Conservation (phyloP, 1,140 invertebrate genomes). For the Eciton burchellii region DNA sequence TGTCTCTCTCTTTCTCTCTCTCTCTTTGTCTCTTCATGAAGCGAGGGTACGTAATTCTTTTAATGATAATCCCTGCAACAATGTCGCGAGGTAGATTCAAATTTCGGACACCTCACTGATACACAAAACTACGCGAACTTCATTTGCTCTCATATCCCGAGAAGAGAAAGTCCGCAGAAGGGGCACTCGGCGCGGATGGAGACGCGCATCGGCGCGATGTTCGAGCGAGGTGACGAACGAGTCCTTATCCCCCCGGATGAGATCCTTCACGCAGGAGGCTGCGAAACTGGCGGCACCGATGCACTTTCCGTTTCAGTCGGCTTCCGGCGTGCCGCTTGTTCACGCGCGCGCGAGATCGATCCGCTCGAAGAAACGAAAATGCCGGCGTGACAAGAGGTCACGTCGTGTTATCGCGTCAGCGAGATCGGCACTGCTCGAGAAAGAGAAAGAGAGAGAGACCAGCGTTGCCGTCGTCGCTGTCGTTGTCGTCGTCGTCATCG, state of each 20-base stretch:
- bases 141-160: slow-evolving; percentile 14
- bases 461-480: slow-evolving; percentile 14
- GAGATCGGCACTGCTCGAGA: neutral
- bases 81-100: neutral
- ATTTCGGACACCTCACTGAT: neutral
- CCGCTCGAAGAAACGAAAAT: neutral
- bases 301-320: slow-evolving; percentile 36
- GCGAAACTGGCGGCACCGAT: slow-evolving; percentile 13
- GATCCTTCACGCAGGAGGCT: neutral
- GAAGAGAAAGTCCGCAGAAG: neutral
- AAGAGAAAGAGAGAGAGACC: too few species aligned
- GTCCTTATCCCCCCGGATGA: slow-evolving; percentile 4
- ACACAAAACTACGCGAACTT: slow-evolving; percentile 11
- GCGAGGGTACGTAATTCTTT: neutral
- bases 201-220: neutral
- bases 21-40: too few species aligned
- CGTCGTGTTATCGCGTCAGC: neutral
- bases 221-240: slow-evolving; percentile 13
- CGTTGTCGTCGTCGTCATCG: slow-evolving; percentile 41
- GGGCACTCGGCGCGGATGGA: too few species aligned
- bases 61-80: neutral
- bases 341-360: neutral
- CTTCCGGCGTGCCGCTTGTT: slow-evolving; percentile 4
- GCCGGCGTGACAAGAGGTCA: neutral
- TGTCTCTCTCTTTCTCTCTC: too few species aligned